Evolutionary conservation across 2,888 invertebrate species (phyloP).

Genomic region (Gasteruption jaculator): DNA sequence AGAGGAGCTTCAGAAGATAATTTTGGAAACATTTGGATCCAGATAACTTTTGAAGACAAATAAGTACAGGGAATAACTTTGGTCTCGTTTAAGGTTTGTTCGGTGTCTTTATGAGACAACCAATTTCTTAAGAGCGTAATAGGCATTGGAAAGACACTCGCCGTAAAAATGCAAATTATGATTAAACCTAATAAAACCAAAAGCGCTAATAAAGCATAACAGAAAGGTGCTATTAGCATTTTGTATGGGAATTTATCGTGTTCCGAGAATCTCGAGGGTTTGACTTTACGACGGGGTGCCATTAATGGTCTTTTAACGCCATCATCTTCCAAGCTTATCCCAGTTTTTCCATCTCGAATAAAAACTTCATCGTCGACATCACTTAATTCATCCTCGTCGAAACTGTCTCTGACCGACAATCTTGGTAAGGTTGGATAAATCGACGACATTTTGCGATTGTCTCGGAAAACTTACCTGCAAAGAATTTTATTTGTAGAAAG

Average conservation of each 20-base stretch:
- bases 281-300: constrained; percentile 65
- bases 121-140: constrained; percentile 60
- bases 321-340: constrained; percentile 63
- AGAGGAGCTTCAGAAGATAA: constrained; percentile 72
- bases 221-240: constrained; percentile 62
- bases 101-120: constrained; percentile 50
- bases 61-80: constrained; percentile 60
- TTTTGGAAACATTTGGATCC: constrained; percentile 66
- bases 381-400: constrained; percentile 69
- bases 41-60: constrained; percentile 59
- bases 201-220: constrained; percentile 62
- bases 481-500: neutral
- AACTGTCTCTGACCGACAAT: constrained; percentile 63
- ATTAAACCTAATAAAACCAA: constrained; percentile 60
- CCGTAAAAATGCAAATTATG: constrained; percentile 60
- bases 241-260: constrained; percentile 57
- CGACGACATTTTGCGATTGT: constrained; percentile 55
- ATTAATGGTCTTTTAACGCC: constrained; percentile 69
- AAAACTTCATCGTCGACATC: constrained; percentile 77
- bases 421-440: constrained; percentile 59
- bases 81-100: constrained; percentile 26
- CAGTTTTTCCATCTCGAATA: constrained; percentile 67
- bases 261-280: constrained; percentile 52
- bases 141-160: constrained; percentile 64
- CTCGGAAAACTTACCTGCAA: constrained; percentile 2